Conservation (phyloP, 2,113 vertebrate genomes). For the Recurvirostra avosetta region DNA sequence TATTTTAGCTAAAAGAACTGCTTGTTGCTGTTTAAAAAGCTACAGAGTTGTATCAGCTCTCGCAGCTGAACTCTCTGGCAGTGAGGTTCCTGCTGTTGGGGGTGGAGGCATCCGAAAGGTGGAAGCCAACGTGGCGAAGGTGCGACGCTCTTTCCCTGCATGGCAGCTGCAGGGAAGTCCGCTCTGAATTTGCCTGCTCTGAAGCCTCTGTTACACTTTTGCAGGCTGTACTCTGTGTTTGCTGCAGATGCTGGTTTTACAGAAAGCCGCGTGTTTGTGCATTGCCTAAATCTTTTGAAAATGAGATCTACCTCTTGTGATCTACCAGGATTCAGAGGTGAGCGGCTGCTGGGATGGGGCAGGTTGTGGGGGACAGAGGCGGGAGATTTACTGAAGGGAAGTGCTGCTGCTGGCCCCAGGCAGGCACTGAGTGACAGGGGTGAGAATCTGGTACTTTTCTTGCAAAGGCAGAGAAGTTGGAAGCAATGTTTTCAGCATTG, state of each 20-base stretch:
- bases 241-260: neutral
- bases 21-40: neutral
- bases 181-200: neutral
- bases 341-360: neutral
- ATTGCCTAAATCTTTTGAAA: neutral
- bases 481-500: neutral
- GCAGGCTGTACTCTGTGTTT: neutral
- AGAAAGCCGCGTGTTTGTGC: neutral
- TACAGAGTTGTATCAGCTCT: neutral
- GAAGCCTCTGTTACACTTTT: neutral
- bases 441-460: neutral
- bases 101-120: neutral
- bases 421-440: neutral
- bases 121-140: neutral
- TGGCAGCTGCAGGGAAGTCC: neutral
- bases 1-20: neutral
- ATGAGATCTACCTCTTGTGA: neutral
- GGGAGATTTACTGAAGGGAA: neutral
- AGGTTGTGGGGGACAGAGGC: neutral
- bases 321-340: neutral
- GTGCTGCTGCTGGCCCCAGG: neutral
- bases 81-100: accelerated
- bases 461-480: neutral
- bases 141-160: neutral
- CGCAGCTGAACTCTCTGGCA: neutral